Base-by-base conservation (phyloP, 2,797 vertebrate genomes). In the Pelodytes ibericus region DNA sequence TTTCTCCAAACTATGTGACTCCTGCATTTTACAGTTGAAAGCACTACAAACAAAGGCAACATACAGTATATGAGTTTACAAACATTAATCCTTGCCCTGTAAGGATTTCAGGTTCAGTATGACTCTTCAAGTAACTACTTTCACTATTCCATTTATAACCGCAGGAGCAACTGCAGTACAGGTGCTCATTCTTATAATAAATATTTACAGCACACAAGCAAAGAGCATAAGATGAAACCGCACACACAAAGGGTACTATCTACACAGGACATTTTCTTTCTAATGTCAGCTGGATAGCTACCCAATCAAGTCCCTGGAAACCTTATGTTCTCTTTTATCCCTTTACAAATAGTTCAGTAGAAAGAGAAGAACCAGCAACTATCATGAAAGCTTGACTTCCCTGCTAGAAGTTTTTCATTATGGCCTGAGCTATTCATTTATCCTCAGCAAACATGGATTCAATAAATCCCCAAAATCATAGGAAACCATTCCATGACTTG, bases 351-450 rank as follows among this genome's bases (percentile, higher is more conserved):
- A 70, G 59, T 69, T 53, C 58, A 22, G 29, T 47, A 76, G 56
- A 76, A 63, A 70, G 59, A 56, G 58, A 63, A 63, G 59, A 26
- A 56, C 31, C 59, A 44, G 59, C 67, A 62, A 39, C 59, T 70
- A 44, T 70, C 74, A 76, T 76, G 59, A 76, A 76, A 76, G 66
- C 41, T 33, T 70, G 59, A n/a, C 53, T 67, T 49, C 41, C 64
- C 64, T 63, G 26, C 49, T 44, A 70, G 59, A 26, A 56, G 30
- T 71, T 26, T 56, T 63, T 56, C 74, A 76, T 56, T 76, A 53
- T 71, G 59, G 56, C 27, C 51, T 63, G 25, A 57, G 24, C 59
- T 44, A 22, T 63, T 27, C 30, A 36, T 71, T 31, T 22, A 22
- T 25, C 29, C 58, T 30, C 59, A 29, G 47, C 59, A 53, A 53